Evolutionary conservation across 1,140 invertebrate genomes (phyloP), one percentile per base, ranked within the genome.

Genomic region (Marisa cornuarietis): DNA sequence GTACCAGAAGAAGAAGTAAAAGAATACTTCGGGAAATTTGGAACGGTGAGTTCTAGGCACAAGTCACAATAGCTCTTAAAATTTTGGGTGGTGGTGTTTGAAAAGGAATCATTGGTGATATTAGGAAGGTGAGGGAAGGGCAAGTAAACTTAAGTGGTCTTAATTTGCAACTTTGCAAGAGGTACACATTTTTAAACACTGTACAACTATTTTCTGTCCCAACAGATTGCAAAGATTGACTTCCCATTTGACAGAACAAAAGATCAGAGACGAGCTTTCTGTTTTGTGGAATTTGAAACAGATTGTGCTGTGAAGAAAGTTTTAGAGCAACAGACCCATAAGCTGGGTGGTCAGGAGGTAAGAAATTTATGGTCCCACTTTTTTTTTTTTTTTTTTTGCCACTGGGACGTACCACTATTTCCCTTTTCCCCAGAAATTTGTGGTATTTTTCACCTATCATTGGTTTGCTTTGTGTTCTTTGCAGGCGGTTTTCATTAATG

Each of bases 211-310:
- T 42, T 42, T 88, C 87, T 79, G 81, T 83, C 52, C 72, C 85
- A 87, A 20, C 87, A 97, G 96, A 96, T 99, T 83, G 94, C 96
- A 75, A 96, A 98, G 86, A 94, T 98, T 76, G 97, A 98, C 92
- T 96, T 98, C 94, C 97, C 97, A 76, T 98, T 97, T 89, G 97
- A 99, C 88, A 98, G 98, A 90, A 95, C 95, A 90, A 98, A 98
- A 92, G 98, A 97, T 88, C 96, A 98, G 90, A 94, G 97, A 83
- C 96, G 97, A 91, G 96, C 96, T 61, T 98, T 98, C 90, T 96
- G 96, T 69, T 99, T 99, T 89, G 97, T 99, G 86, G 97, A 98
- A 31, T 99, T 98, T 91, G 95, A 95, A 83, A 93, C 93, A 80
- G 94, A 96, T 79, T 95, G 96, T 87, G 94, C 96, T 68, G 94